phyloP scores from a whole-genome alignment of 2,113 vertebrate genomes.

The Manacus vitellinus region DNA sequence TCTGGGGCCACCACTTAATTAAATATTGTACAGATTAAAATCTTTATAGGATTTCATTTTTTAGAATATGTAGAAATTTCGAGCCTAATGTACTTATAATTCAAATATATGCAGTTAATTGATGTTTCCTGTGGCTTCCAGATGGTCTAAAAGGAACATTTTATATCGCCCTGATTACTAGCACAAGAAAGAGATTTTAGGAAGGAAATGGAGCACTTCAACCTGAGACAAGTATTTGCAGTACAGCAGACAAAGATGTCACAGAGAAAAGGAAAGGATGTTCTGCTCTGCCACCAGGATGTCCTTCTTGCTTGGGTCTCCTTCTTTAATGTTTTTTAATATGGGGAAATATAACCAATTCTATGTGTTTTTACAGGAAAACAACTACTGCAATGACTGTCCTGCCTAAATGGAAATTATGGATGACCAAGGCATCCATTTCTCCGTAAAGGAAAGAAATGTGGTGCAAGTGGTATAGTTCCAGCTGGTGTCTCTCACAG shows the following conservation, averaged over 20 bases:
- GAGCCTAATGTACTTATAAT: constrained; percentile 51
- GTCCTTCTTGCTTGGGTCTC: not conserved
- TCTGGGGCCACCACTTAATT: constrained; percentile 10
- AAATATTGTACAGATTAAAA: constrained; percentile 7
- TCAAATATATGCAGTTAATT: constrained; percentile 69
- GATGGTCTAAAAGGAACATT: constrained; percentile 64
- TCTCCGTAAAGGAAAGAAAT: not conserved
- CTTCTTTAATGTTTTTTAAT: not conserved
- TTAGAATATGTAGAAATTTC: constrained; percentile 42
- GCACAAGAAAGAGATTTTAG: constrained; percentile 37
- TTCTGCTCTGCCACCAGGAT: not conserved
- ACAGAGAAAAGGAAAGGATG: not conserved
- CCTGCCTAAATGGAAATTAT: not conserved
- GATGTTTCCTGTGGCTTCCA: constrained; percentile 66
- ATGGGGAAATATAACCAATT: not conserved
- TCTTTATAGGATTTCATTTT: constrained; percentile 29
- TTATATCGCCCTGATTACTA: constrained; percentile 56
- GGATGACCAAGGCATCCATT: not conserved
- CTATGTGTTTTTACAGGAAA: not conserved
- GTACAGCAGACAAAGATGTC: not conserved
- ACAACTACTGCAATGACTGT: not conserved
- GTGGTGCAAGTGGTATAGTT: not conserved
- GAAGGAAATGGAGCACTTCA: constrained; percentile 58
- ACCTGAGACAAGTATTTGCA: constrained; percentile 38
- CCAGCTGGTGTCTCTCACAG: not conserved